phyloP scores from a whole-genome alignment of 2,888 invertebrate genomes.

The Proisotoma minuta region DNA sequence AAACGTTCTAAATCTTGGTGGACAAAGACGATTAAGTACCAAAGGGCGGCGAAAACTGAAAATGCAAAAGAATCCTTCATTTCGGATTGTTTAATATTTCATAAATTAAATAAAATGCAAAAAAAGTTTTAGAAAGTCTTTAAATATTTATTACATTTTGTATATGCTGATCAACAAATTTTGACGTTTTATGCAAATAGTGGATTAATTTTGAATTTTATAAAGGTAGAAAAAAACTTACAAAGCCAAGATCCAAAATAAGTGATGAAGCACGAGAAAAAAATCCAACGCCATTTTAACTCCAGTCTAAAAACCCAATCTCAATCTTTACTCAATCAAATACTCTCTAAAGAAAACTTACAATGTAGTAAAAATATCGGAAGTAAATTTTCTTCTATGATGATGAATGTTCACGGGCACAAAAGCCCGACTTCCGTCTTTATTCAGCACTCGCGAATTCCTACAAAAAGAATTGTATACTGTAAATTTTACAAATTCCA shows the following conservation, averaged over 20 bases:
- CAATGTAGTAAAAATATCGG: constrained; percentile 75
- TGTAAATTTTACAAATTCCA: no score
- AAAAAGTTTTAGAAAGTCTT: constrained; percentile 3
- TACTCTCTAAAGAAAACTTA: neutral
- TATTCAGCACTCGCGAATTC: constrained; percentile 30
- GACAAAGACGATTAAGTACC: constrained; percentile 83
- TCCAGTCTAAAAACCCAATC: constrained; percentile 59
- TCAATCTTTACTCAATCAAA: neutral
- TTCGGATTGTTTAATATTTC: no score
- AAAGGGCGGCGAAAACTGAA: constrained; percentile 69
- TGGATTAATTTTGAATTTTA: no score
- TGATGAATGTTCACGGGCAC: constrained; percentile 33
- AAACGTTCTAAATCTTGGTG: constrained; percentile 71
- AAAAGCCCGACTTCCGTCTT: constrained; percentile 35
- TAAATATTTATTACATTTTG: no score
- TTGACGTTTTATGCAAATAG: no score
- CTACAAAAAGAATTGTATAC: no score
- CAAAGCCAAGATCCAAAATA: constrained; percentile 79
- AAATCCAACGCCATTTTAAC: constrained; percentile 88
- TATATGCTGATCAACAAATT: no score
- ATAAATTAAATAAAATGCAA: no score
- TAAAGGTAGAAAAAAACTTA: constrained; percentile 9
- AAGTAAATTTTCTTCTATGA: constrained; percentile 50
- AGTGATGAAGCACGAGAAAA: constrained; percentile 74
- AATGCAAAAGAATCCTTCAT: no score